These are phyloP conservation scores for Epinephelus coioides DNA, from an alignment of 2,797 vertebrate species.

Conservation along the genomic window DNA sequence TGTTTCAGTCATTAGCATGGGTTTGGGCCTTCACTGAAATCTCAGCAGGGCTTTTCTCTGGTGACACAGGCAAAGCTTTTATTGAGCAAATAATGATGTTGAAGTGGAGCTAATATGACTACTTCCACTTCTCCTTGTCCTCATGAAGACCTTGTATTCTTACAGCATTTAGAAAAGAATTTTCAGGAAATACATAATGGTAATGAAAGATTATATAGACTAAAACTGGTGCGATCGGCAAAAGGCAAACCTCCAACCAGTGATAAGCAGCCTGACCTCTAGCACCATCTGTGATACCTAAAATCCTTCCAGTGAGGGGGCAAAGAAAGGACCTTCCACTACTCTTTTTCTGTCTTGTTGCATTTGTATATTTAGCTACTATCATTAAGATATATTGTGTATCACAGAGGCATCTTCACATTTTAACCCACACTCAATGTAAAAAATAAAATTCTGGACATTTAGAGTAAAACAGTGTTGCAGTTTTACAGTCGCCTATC, in stretches of 20 bases:
- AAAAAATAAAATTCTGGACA: background rate
- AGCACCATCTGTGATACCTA: background rate
- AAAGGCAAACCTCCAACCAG: too few species aligned
- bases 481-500: background rate
- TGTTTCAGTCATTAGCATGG: conserved; percentile 65
- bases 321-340: too few species aligned
- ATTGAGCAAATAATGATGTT: conserved; percentile 57
- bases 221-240: background rate
- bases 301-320: background rate
- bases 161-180: background rate
- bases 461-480: background rate
- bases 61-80: conserved; percentile 50
- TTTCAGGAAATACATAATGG: background rate
- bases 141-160: conserved; percentile 15
- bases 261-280: conserved; percentile 3
- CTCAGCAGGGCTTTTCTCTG: conserved; percentile 55
- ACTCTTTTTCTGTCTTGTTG: background rate
- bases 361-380: background rate
- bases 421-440: background rate
- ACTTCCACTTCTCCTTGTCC: conserved; percentile 25
- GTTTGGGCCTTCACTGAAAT: conserved; percentile 32
- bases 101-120: conserved; percentile 32
- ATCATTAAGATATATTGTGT: background rate
- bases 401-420: background rate
- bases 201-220: background rate